A percentile compares a stretch with the other conserved stretches of the same genome.
Evolutionary conservation across 92 coral and sea anemone species (phyloP).

Genomic region (Bergia puertoricense): DNA sequence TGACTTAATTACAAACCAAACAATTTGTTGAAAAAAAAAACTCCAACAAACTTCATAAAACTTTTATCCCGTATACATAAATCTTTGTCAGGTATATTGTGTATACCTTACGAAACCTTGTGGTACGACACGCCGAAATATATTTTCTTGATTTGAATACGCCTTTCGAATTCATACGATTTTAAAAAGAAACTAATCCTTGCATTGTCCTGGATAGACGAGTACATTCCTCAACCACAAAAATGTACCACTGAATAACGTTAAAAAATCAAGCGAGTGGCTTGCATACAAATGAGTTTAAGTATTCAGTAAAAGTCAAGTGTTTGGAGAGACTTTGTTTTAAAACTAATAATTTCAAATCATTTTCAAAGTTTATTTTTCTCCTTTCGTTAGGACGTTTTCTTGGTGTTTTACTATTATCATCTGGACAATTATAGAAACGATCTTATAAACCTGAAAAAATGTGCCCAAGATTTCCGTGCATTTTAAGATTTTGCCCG

Average conservation of each 20-base stretch:
- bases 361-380: not conserved
- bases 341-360: no score
- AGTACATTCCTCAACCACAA: not conserved
- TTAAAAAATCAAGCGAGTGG: not conserved
- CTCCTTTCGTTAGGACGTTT: not conserved
- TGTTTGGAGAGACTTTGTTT: not conserved
- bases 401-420: not conserved
- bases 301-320: not conserved
- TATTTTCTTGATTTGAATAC: not conserved
- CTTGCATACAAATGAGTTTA: not conserved
- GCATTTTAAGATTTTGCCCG: no score
- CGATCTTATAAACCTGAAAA: not conserved
- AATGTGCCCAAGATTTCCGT: no score
- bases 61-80: no score
- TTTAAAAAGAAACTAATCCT: not conserved
- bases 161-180: not conserved
- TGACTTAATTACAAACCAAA: no score
- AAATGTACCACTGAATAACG: not conserved
- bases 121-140: no score
- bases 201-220: not conserved
- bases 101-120: no score
- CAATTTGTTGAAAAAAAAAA: no score
- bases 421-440: not conserved
- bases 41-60: no score
- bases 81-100: no score